phyloP scores from a whole-genome alignment of 1,140 invertebrate genomes.

The Elysia chlorotica region DNA sequence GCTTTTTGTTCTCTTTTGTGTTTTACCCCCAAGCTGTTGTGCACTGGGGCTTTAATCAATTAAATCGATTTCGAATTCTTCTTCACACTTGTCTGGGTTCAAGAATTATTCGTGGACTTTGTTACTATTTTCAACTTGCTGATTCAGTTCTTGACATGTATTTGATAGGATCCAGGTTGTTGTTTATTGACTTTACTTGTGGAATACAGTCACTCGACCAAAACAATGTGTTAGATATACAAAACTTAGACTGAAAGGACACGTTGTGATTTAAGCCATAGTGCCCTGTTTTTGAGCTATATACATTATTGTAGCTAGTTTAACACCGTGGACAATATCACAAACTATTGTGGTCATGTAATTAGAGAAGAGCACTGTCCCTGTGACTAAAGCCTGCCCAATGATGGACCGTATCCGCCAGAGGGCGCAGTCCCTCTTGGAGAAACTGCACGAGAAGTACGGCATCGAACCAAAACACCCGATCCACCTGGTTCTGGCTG shows the following conservation, averaged over 20 bases:
- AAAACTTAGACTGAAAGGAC: not conserved
- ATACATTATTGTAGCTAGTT: not conserved
- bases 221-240: too few relatives aligned
- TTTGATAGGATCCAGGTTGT: too few relatives aligned
- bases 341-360: not conserved
- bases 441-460: slow-evolving; percentile 28
- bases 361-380: not conserved
- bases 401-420: slow-evolving; percentile 23
- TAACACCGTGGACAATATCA: not conserved
- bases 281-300: not conserved
- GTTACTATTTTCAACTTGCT: too few relatives aligned
- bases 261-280: not conserved
- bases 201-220: too few relatives aligned
- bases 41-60: too few relatives aligned
- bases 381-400: not conserved
- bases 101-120: too few relatives aligned
- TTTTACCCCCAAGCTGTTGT: too few relatives aligned
- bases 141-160: too few relatives aligned
- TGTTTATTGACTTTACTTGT: too few relatives aligned
- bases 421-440: slow-evolving; percentile 24
- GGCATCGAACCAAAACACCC: slow-evolving; percentile 13
- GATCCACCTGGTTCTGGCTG: not conserved
- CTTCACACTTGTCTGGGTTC: too few relatives aligned
- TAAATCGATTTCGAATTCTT: too few relatives aligned
- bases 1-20: too few relatives aligned